Percentiles rank a stretch among this genome's conserved stretches.
phyloP scores from a whole-genome alignment of 2,113 vertebrate genomes.

The Genyomyrus donnyi region DNA sequence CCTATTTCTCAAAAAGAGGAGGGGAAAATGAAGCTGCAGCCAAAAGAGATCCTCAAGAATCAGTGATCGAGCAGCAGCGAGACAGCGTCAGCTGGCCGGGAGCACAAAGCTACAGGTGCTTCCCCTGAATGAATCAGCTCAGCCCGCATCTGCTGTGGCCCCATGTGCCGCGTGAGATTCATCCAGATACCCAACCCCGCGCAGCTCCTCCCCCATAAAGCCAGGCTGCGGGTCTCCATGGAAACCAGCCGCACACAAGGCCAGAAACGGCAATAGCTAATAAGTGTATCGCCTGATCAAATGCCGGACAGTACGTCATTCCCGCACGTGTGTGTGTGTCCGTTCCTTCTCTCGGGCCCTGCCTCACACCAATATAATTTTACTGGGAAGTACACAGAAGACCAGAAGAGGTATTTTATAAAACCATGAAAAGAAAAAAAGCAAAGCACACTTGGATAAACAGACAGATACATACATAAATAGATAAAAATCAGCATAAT shows the following conservation, averaged over 20 bases:
- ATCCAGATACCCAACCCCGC: constrained; percentile 15
- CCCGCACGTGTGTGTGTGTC: background rate
- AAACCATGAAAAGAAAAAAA: constrained; percentile 1
- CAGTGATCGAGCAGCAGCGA: background rate
- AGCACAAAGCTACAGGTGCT: constrained; percentile 20
- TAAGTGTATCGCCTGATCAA: constrained; percentile 45
- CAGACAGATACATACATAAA: background rate
- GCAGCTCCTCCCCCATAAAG: constrained; percentile 42
- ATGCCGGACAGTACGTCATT: constrained; percentile 30
- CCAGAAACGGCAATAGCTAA: constrained; percentile 53
- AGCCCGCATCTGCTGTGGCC: constrained; percentile 28
- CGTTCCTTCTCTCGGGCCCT: background rate
- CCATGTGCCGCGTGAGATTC: constrained; percentile 11
- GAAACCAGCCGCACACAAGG: constrained; percentile 49
- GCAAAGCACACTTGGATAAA: background rate
- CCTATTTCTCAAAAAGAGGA: background rate
- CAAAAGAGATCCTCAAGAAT: background rate
- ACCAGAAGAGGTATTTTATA: background rate
- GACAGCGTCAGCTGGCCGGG: background rate
- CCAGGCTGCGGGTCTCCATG: constrained; percentile 57
- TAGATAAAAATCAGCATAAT: background rate
- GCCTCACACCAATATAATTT: background rate
- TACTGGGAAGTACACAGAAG: background rate
- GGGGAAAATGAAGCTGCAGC: background rate
- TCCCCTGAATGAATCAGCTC: constrained; percentile 39